Base-by-base conservation (phyloP, 2,888 invertebrate genomes). In the Spodoptera picta region DNA sequence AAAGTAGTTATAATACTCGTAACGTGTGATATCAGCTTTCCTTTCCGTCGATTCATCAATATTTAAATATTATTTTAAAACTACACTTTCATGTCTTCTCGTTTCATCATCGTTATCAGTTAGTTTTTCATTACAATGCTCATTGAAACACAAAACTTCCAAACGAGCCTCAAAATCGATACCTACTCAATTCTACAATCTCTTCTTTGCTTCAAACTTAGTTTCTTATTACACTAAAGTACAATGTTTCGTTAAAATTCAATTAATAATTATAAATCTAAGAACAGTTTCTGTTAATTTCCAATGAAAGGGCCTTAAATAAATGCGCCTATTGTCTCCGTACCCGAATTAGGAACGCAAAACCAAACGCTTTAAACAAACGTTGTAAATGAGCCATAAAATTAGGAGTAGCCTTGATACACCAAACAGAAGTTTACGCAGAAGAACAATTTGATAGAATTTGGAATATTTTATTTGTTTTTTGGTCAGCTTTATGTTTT, bases 381-480 rank as follows among this genome's bases (percentile, higher is more conserved):
- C 72, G 65, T 69, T 67, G 64, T 62, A 76, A 76, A 80, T 76
- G 71, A 79, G 63, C 57, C 68, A 65, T 72, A 79, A 75, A 79
- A 76, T 74, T 69, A 76, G 72, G 56, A 65, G 60, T 52, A 67
- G 52, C 73, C 72, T 75, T 69, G 73, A 76, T 69, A 59, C 14
- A 41, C 9, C 60, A 47, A 42, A 24, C n/a, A 23, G 14, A 60
- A 14, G 31, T 1, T 12, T 1, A 0, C 0, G 10, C 59, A 75
- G 75, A 72, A 72, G 14, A 4, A 24, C 53, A n/a, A 55, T 23
- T 31, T 36, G 5, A 3, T n/a, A 12, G 23, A 36, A 14, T 7
- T 11, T 41, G 19, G 11, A 5, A 10, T 12, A 27, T 36, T 9
- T 6, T 36, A 36, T 9, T 36, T 7, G 5, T 36, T 6, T 9